Percentiles rank a stretch among this genome's conserved stretches.
phyloP scores from a whole-genome alignment of 1,140 invertebrate genomes.

The Drosophila ananassae region DNA sequence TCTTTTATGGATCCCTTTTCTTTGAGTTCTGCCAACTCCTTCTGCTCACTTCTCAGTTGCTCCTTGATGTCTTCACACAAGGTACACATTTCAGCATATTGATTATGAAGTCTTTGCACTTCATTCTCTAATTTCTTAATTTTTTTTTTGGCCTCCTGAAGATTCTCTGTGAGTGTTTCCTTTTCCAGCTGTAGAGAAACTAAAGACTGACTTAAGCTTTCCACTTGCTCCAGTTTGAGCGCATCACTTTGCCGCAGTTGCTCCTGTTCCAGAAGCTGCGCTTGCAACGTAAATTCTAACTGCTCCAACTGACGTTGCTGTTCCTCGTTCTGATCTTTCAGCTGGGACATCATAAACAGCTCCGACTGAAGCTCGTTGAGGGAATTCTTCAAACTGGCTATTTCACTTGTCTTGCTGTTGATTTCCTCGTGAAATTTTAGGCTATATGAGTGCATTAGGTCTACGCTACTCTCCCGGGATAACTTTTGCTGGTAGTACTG shows the following conservation, averaged over 20 bases:
- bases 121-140: conserved; percentile 49
- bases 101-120: conserved; percentile 31
- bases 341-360: conserved; percentile 55
- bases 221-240: conserved; percentile 57
- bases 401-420: conserved; percentile 69
- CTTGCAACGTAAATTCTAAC: conserved; percentile 57
- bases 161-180: conserved; percentile 10
- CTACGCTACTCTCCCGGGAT: conserved; percentile 54
- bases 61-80: conserved; percentile 50
- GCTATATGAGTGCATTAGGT: conserved; percentile 68
- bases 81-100: conserved; percentile 48
- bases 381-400: conserved; percentile 57
- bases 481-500: conserved; percentile 70
- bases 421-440: conserved; percentile 69
- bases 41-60: conserved; percentile 40
- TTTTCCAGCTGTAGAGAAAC: conserved; percentile 42
- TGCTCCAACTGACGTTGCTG: conserved; percentile 70
- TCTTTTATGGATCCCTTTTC: conserved; percentile 25
- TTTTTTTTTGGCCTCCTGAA: conserved; percentile 23
- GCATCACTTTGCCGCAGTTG: conserved; percentile 40
- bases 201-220: conserved; percentile 40
- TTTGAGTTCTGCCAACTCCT: conserved; percentile 31
- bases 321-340: conserved; percentile 65
- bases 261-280: conserved; percentile 54
- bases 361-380: conserved; percentile 60